Evolutionary conservation across 2,888 invertebrate species (phyloP), one percentile per base, ranked within the genome.

Genomic region (Orthonevra nobilis): DNA sequence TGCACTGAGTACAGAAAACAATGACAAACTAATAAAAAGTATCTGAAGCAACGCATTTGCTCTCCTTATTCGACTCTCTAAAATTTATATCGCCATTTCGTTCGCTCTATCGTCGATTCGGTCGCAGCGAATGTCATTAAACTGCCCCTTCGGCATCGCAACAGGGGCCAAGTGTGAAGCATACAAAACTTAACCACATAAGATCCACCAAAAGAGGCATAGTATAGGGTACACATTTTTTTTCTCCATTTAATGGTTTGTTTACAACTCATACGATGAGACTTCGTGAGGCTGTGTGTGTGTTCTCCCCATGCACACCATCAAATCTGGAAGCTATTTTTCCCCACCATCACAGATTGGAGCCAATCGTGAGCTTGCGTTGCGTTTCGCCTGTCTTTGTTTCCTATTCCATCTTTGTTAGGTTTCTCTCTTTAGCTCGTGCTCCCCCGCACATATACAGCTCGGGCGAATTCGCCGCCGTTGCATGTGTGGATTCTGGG

Each of bases 401-500:
- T 40, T 14, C n/a, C 28, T 12, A 5, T 30, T 36, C 48, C 50
- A 14, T 70, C 60, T 64, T 50, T 66, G 15, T 60, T 72, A 52
- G 17, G 12, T 52, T 40, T 60, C 60, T 79, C 66, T 73, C 58
- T 72, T 63, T 34, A 30, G 30, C 60, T 42, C 73, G 36, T 36
- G 46, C 64, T 60, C 72, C 60, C 72, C 64, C 52, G 52, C 32
- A 26, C 48, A 50, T 32, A 23, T 10, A 4, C 3, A 23, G 23
- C 5, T 23, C 5, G 23, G 68, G 73, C 66, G 79, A 79, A 79
- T 79, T 79, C 79, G 79, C 79, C 79, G 73, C 46, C 63, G 70
- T 44, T 70, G 70, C 42, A 75, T 70, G 56, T 56, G 48, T 19
- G 12, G 2, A 12, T 1, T 9, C 17, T 9, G 15, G 4, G 6